Conservation (phyloP, 30 jellyfish, hydroid and myxozoan genomes). For the Chrysaora quinquecirrha region DNA sequence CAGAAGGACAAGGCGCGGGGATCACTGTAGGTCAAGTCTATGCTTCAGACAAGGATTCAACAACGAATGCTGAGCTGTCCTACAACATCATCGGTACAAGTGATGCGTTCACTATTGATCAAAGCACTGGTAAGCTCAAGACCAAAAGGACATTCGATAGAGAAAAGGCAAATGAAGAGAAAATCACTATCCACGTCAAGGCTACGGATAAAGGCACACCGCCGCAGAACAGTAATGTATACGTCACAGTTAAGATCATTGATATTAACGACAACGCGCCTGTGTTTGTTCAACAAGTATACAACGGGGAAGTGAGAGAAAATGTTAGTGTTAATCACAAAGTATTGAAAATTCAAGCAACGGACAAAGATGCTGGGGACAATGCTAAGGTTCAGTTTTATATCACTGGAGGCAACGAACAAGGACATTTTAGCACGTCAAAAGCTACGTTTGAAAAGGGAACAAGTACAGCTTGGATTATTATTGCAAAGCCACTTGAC, state of each 20-base stretch:
- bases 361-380: conserved; percentile 95
- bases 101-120: conserved; percentile 61
- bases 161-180: conserved; percentile 57
- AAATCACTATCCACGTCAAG: conserved; percentile 74
- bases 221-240: conserved; percentile 66
- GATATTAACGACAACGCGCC: conserved; percentile 93
- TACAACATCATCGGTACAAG: conserved; percentile 50
- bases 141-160: conserved; percentile 86
- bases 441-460: conserved; percentile 79
- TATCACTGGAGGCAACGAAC: conserved; percentile 86
- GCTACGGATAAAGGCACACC: conserved; percentile 87
- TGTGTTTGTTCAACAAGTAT: conserved; percentile 31
- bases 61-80: conserved; percentile 64
- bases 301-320: conserved; percentile 68
- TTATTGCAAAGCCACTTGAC: conserved; percentile 84
- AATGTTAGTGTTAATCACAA: conserved; percentile 47
- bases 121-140: conserved; percentile 77
- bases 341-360: conserved; percentile 71
- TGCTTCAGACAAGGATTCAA: conserved; percentile 94
- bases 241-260: conserved; percentile 74
- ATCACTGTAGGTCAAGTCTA: conserved; percentile 81
- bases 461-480: conserved; percentile 77
- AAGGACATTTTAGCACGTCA: conserved; percentile 89
- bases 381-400: conserved; percentile 80
- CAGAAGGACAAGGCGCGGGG: conserved; percentile 83